phyloP scores from a whole-genome alignment of 2,888 invertebrate genomes.

The Orthosia incerta region DNA sequence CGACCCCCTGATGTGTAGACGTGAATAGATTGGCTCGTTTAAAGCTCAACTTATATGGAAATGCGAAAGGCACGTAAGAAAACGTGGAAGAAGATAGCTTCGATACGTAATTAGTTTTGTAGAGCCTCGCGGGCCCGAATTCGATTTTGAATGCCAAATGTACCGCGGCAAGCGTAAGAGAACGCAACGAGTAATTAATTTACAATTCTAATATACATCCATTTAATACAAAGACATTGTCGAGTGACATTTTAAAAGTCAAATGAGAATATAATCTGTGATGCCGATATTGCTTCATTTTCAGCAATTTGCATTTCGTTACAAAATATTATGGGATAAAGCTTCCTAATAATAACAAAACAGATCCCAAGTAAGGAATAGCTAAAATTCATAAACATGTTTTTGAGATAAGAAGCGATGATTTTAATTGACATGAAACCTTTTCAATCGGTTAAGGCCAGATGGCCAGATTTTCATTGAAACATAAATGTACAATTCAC shows the following conservation, averaged over 20 bases:
- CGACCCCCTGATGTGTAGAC: conserved; percentile 91
- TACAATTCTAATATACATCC: conserved; percentile 82
- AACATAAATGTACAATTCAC: too few relatives aligned
- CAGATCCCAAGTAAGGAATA: not conserved
- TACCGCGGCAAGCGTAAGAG: conserved; percentile 74
- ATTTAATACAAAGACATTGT: conserved; percentile 73
- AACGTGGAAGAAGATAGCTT: conserved; percentile 89
- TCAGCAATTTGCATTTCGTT: conserved; percentile 64
- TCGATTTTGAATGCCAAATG: conserved; percentile 83
- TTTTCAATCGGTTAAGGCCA: conserved; percentile 21
- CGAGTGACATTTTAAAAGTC: conserved; percentile 74
- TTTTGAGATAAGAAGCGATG: conserved; percentile 14
- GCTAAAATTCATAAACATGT: not conserved
- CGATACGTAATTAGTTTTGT: conserved; percentile 91
- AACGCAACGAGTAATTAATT: conserved; percentile 82
- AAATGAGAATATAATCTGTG: conserved; percentile 72
- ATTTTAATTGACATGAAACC: conserved; percentile 19
- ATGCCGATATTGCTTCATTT: conserved; percentile 70
- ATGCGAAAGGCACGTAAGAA: conserved; percentile 91
- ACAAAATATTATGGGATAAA: conserved; percentile 43
- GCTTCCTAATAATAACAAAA: conserved; percentile 35
- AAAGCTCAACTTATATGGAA: conserved; percentile 91
- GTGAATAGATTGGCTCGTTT: conserved; percentile 91
- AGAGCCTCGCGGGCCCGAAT: conserved; percentile 83
- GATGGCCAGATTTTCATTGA: conserved; percentile 10